Conservation (phyloP, 2,797 vertebrate species). For the Squalus acanthias region DNA sequence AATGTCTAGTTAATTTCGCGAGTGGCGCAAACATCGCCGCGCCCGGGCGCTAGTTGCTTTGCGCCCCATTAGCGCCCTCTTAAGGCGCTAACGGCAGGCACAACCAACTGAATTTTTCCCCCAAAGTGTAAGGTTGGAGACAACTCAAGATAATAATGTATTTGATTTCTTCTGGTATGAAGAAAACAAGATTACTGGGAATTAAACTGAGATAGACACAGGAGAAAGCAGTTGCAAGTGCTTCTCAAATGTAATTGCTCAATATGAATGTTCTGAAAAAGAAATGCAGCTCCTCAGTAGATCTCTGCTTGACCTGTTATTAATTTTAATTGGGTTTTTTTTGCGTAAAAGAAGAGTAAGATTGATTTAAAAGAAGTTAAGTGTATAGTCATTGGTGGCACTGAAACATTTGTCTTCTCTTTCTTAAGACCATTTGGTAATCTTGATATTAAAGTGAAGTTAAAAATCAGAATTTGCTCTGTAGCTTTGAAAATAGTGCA, state of each 20-base stretch:
- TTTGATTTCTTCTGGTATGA: not conserved
- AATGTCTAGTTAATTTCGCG: too few species aligned
- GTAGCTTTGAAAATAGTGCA: not conserved
- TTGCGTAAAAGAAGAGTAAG: not conserved
- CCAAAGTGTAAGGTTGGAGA: not conserved
- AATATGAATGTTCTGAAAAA: not conserved
- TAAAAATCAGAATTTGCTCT: not conserved
- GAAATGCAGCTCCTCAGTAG: not conserved
- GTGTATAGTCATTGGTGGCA: not conserved
- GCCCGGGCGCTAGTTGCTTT: too few species aligned
- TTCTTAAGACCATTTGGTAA: not conserved
- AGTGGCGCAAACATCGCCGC: too few species aligned
- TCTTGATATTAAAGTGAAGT: not conserved
- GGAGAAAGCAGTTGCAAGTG: not conserved
- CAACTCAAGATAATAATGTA: not conserved
- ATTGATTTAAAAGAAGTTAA: not conserved
- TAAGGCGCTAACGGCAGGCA: too few species aligned
- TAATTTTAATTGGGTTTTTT: not conserved
- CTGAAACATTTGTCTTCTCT: not conserved
- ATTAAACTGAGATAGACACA: not conserved
- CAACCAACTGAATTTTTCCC: too few species aligned
- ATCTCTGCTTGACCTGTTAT: not conserved
- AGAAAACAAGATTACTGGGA: not conserved
- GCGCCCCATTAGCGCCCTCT: too few species aligned
- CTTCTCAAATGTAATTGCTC: not conserved